phyloP scores from a whole-genome alignment of 2,113 vertebrate genomes.

The Chaetodon trifascialis region DNA sequence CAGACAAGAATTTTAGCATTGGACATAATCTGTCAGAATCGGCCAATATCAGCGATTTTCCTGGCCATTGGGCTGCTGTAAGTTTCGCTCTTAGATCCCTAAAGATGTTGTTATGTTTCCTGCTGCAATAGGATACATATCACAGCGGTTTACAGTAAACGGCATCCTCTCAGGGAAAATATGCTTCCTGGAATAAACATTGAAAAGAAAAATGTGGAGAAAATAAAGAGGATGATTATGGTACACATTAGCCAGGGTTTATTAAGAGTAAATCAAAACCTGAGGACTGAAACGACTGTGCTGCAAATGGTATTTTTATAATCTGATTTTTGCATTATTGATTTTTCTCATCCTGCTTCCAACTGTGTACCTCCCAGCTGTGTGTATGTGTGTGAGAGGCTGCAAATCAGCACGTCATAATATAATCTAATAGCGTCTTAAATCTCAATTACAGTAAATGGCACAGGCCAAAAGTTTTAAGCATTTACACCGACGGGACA shows the following conservation, averaged over 20 bases:
- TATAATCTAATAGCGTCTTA: slow-evolving; percentile 43
- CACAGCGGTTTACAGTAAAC: background rate
- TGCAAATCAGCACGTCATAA: slow-evolving; percentile 38
- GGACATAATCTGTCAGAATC: background rate
- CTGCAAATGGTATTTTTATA: slow-evolving; percentile 7
- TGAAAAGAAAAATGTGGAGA: background rate
- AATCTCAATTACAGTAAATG: slow-evolving; percentile 54
- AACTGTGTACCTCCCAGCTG: slow-evolving; percentile 24
- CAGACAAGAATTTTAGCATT: background rate
- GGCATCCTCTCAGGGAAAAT: background rate
- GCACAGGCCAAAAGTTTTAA: slow-evolving; percentile 2
- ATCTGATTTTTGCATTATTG: slow-evolving; percentile 36
- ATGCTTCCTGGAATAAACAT: background rate
- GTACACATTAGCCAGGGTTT: background rate
- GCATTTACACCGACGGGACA: slow-evolving; percentile 6
- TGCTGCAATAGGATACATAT: background rate
- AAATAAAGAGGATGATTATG: background rate
- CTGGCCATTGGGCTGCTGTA: background rate
- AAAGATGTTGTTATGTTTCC: background rate
- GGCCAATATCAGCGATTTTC: background rate
- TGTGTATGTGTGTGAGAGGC: slow-evolving; percentile 18
- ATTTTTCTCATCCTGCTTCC: slow-evolving; percentile 40
- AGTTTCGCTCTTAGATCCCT: background rate
- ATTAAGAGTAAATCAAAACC: slow-evolving; percentile 6
- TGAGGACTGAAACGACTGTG: background rate